Evolutionary conservation across 2,797 vertebrate genomes (phyloP), one percentile per base, ranked within the genome.

Genomic region (Limosa lapponica): DNA sequence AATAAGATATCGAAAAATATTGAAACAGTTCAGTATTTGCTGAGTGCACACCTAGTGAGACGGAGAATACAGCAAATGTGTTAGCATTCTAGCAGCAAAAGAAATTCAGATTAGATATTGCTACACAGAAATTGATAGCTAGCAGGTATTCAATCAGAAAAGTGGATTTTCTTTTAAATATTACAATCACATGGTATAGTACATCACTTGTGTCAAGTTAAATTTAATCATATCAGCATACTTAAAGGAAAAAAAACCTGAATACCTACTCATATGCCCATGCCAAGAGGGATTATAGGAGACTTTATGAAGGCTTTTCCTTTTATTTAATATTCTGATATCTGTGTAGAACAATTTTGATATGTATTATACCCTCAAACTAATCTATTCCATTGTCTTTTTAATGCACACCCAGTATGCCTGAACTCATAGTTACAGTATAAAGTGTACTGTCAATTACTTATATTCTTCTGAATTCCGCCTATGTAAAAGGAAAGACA

Each of bases 321-420:
- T 92, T 94, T 83, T 80, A 94, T 87, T 96, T 95, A 94, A 96
- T 92, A 96, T 90, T 95, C 90, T 69, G 72, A n/a, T 93, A 93
- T 61, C 87, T 88, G 54, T 87, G 88, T 78, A 83, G 88, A 94
- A 93, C 66, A 86, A 93, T 94, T 95, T 54, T 70, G 55, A 64
- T 80, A 59, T 4, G 39, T 80, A 34, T 84, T 95, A 86, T 86
- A 82, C 48, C 59, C 69, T 85, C 46, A 79, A 86, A 94, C 57
- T 83, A 94, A 96, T 95, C 89, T 88, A 79, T 82, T 93, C 52
- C 43, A 80, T 84, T 86, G 70, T 82, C 83, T 96, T 86, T 93
- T 93, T 89, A 94, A 89, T 11, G 69, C 74, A 93, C 55, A 90
- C 36, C 48, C 64, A 54, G 46, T 59, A 41, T 11, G 43, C 43